phyloP scores from a whole-genome alignment of 2,888 invertebrate species.

The Amblyjoppa proteus region DNA sequence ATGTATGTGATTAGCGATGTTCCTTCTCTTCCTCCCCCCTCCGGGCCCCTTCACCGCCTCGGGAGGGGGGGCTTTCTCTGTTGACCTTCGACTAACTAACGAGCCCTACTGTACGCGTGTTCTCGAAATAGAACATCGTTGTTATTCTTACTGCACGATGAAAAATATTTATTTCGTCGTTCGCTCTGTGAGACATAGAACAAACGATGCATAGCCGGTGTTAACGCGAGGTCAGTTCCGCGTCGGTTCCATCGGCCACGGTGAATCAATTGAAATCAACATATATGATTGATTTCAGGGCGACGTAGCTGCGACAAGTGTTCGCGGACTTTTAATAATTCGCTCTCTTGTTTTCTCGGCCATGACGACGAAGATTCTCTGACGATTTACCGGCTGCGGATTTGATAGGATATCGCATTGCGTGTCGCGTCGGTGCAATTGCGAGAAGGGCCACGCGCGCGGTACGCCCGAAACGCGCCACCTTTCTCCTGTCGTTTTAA shows the following conservation, averaged over 20 bases:
- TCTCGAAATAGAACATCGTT: constrained; percentile 13
- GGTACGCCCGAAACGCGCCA: constrained; percentile 18
- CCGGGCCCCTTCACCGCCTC: background rate
- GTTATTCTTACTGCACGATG: constrained; percentile 4
- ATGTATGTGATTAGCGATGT: constrained; percentile 24
- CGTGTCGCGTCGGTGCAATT: constrained; percentile 8
- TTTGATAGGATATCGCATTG: background rate
- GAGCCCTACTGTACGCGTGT: background rate
- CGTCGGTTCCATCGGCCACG: constrained; percentile 23
- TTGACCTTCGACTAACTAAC: constrained; percentile 33
- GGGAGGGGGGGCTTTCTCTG: background rate
- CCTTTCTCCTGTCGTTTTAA: constrained; percentile 28
- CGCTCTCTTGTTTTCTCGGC: background rate
- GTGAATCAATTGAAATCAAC: constrained; percentile 38
- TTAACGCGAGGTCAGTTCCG: constrained; percentile 63
- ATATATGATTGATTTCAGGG: constrained; percentile 13
- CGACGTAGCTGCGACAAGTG: background rate
- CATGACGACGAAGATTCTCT: no score
- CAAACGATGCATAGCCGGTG: constrained; percentile 5
- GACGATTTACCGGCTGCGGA: background rate
- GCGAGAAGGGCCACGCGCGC: constrained; percentile 5
- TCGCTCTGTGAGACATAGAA: background rate
- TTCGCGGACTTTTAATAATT: background rate
- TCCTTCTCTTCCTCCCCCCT: constrained; percentile 1
- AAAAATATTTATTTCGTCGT: background rate